These are phyloP conservation scores for Crossoptilon crossoptilon DNA, from an alignment of 2,797 vertebrate species.

Conservation along the genomic window DNA sequence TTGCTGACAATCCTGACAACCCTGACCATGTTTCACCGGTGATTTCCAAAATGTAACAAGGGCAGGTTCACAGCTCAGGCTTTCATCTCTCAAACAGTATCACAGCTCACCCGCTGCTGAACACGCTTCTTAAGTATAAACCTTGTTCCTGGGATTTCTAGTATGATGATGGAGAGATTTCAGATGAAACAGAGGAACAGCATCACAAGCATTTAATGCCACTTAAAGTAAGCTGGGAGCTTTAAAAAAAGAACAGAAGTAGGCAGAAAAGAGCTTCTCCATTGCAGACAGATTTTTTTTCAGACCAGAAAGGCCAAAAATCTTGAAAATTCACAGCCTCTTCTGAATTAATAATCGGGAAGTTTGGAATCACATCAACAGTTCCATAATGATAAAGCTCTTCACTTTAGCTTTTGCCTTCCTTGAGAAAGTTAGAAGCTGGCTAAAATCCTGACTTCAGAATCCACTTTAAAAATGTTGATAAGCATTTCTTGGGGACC, in stretches of 20 bases:
- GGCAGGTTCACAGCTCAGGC: not conserved
- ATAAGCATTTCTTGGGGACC: not conserved
- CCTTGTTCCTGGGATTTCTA: not conserved
- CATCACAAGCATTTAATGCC: not conserved
- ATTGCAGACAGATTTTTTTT: not conserved
- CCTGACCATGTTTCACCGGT: fast-evolving
- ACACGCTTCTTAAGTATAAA: not conserved
- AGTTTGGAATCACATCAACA: not conserved
- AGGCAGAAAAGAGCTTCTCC: not conserved
- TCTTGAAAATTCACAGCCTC: not conserved
- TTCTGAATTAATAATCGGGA: not conserved
- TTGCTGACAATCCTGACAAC: not conserved
- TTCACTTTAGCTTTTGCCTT: not conserved
- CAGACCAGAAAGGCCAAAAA: not conserved
- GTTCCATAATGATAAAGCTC: not conserved
- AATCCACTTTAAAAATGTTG: not conserved
- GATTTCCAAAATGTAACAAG: not conserved
- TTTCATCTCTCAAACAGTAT: not conserved
- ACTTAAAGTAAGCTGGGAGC: not conserved
- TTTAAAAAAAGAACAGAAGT: fast-evolving
- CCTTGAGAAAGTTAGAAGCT: not conserved
- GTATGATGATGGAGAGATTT: not conserved
- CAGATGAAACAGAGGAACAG: not conserved
- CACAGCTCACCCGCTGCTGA: not conserved
- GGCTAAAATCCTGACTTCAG: not conserved